phyloP scores from a whole-genome alignment of 2,113 vertebrate species.

The Bufo bufo region DNA sequence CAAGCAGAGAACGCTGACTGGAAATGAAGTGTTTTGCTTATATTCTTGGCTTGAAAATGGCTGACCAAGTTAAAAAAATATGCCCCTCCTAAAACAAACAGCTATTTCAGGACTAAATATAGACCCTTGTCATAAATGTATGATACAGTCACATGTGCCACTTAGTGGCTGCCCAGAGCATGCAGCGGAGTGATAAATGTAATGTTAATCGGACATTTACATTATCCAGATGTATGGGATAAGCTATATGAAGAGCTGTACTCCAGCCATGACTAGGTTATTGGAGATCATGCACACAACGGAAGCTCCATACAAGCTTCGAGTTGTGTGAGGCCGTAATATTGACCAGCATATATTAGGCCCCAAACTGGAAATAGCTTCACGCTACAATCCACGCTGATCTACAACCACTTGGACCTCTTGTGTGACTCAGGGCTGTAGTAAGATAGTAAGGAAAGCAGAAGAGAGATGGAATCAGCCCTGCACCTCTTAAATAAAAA shows the following conservation, averaged over 20 bases:
- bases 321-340: too few relatives aligned
- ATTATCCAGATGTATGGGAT: neutral
- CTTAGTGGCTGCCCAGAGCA: constrained; percentile 2
- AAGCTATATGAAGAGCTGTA: neutral
- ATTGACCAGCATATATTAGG: too few relatives aligned
- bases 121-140: neutral
- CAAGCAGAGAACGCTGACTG: constrained; percentile 35
- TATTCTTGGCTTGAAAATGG: constrained; percentile 32
- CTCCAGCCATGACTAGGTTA: neutral
- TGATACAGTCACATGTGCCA: neutral
- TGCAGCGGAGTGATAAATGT: neutral
- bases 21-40: constrained; percentile 47
- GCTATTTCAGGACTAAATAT: constrained; percentile 32
- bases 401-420: too few relatives aligned
- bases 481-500: too few relatives aligned
- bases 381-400: too few relatives aligned
- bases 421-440: too few relatives aligned
- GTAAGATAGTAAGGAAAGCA: too few relatives aligned
- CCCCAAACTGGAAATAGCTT: too few relatives aligned
- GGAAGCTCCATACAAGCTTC: too few relatives aligned
- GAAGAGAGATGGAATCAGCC: too few relatives aligned
- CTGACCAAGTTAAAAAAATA: constrained; percentile 43
- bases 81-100: constrained; percentile 19
- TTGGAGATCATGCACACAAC: too few relatives aligned
- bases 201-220: neutral